phyloP scores from a whole-genome alignment of 2,113 vertebrate species.

The Lycaon pictus region DNA sequence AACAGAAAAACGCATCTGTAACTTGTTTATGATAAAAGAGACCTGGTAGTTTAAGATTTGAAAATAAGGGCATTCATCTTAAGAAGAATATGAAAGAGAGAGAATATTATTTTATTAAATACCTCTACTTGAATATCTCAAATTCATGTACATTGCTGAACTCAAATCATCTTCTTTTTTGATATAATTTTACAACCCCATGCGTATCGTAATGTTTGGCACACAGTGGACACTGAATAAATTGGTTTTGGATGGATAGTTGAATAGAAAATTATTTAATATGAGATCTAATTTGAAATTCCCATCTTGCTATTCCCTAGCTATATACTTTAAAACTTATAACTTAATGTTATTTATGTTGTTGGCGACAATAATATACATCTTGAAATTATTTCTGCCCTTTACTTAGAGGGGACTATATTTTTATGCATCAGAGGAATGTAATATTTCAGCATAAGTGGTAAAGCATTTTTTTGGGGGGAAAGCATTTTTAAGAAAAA shows the following conservation, averaged over 20 bases:
- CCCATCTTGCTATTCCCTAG: background rate
- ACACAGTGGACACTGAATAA: background rate
- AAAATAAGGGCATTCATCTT: slow-evolving; percentile 20
- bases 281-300: background rate
- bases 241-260: background rate
- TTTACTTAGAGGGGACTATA: background rate
- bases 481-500: background rate
- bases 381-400: background rate
- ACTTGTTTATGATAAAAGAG: background rate
- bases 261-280: background rate
- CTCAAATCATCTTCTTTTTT: background rate
- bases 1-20: background rate
- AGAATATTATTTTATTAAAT: slow-evolving; percentile 14
- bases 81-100: slow-evolving; percentile 4
- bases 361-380: background rate
- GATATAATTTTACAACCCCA: background rate
- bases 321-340: background rate
- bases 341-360: background rate
- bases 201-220: background rate
- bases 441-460: background rate
- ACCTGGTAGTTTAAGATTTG: background rate
- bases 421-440: background rate
- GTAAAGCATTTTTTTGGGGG: background rate
- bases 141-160: background rate
- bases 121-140: background rate